Percentiles rank a stretch among this genome's conserved stretches.
Conservation (phyloP, 2,113 vertebrate species). For the Corythornis madagascariensis region DNA sequence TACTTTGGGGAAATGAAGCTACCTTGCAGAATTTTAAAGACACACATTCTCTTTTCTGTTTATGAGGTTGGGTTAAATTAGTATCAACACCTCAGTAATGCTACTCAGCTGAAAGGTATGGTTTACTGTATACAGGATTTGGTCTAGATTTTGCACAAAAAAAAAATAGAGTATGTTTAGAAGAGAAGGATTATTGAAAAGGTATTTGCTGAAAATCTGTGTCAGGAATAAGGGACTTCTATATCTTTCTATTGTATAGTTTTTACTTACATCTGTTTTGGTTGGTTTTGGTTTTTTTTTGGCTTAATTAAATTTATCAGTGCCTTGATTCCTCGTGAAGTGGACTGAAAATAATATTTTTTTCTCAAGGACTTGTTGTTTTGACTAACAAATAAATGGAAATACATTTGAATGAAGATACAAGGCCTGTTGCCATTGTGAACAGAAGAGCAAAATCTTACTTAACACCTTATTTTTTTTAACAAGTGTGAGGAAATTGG, state of each 20-base stretch:
- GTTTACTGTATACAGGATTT: not conserved
- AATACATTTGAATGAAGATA: not conserved
- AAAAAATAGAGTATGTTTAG: not conserved
- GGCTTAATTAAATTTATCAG: not conserved
- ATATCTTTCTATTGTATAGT: not conserved
- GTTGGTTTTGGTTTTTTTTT: not conserved
- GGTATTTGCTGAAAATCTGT: not conserved
- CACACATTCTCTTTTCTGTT: not conserved
- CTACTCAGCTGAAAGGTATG: not conserved
- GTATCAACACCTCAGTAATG: not conserved
- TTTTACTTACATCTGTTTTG: not conserved
- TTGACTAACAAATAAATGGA: not conserved
- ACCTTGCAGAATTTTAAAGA: not conserved
- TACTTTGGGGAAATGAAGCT: slow-evolving; percentile 20
- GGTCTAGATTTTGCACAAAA: not conserved
- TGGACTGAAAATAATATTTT: not conserved
- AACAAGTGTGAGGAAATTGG: not conserved
- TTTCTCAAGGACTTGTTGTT: not conserved
- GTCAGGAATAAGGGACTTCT: not conserved
- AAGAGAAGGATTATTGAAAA: not conserved
- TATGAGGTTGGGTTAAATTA: not conserved
- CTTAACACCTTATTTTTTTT: not conserved
- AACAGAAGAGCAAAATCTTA: not conserved
- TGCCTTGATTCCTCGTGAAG: not conserved
- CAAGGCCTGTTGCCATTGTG: not conserved